Evolutionary conservation across 1,140 invertebrate species (phyloP).

Genomic region (Wiebesia pumilae): DNA sequence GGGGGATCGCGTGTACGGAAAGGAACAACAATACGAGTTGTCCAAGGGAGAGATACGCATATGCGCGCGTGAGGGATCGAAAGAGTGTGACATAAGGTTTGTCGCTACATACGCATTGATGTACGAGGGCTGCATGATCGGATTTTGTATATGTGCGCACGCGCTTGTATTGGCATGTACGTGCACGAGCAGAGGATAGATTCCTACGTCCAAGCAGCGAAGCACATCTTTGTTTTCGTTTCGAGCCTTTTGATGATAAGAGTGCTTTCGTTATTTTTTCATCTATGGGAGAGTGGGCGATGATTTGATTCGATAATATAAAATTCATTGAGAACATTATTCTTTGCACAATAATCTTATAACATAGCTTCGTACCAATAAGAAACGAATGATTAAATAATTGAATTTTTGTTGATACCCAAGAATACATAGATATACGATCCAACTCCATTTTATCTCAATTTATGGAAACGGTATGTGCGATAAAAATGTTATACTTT

Average conservation of each 20-base stretch:
- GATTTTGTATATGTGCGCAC: background rate
- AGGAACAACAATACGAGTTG: constrained; percentile 27
- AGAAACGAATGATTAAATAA: too few relatives aligned
- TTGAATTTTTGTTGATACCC: background rate
- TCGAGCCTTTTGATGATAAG: background rate
- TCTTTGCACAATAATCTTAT: too few relatives aligned
- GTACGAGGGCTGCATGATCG: background rate
- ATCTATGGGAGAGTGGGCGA: background rate
- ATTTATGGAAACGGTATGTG: too few relatives aligned
- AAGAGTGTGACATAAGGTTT: constrained; percentile 47
- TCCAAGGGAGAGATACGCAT: constrained; percentile 9
- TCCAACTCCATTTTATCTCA: too few relatives aligned
- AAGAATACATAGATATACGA: too few relatives aligned
- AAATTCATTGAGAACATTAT: background rate
- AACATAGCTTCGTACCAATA: too few relatives aligned
- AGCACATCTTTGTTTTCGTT: constrained; percentile 36
- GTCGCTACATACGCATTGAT: background rate
- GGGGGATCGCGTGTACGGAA: background rate
- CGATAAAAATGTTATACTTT: too few relatives aligned
- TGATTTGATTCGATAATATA: background rate
- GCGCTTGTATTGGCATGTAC: background rate
- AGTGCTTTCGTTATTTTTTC: background rate
- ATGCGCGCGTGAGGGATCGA: background rate
- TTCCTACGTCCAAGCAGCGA: constrained; percentile 1
- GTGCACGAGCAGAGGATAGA: background rate